Evolutionary conservation across 2,797 vertebrate species (phyloP).

Genomic region (Pseudomugil gertrudae): DNA sequence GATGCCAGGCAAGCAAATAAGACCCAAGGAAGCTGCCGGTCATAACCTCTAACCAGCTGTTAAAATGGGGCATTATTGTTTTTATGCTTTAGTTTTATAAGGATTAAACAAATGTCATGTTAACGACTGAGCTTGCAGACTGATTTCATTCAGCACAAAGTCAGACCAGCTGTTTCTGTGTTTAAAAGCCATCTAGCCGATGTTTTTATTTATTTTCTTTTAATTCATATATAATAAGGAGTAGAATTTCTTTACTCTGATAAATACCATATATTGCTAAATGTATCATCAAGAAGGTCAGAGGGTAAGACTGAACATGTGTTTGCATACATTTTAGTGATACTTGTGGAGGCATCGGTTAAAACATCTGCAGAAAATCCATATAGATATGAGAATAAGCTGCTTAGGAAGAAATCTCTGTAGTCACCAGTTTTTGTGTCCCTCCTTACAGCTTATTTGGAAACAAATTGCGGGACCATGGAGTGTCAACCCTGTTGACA

Average conservation of each 20-base stretch:
- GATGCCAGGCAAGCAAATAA: constrained; percentile 8
- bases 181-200: background rate
- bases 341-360: background rate
- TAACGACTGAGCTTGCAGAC: background rate
- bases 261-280: background rate
- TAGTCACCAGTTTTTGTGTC: constrained; percentile 15
- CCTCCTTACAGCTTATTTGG: constrained; percentile 82
- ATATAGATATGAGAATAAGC: background rate
- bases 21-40: constrained; percentile 4
- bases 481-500: constrained; percentile 74
- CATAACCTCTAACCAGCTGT: background rate
- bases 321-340: background rate
- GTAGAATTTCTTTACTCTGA: background rate
- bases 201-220: background rate
- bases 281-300: background rate
- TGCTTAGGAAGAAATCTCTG: background rate
- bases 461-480: constrained; percentile 84
- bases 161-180: background rate
- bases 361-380: background rate
- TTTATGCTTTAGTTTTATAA: background rate
- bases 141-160: background rate
- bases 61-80: background rate
- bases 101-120: background rate
- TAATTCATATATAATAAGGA: background rate
- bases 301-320: background rate